Evolutionary conservation across 2,113 vertebrate species (phyloP).

Genomic region (Isichthys henryi): DNA sequence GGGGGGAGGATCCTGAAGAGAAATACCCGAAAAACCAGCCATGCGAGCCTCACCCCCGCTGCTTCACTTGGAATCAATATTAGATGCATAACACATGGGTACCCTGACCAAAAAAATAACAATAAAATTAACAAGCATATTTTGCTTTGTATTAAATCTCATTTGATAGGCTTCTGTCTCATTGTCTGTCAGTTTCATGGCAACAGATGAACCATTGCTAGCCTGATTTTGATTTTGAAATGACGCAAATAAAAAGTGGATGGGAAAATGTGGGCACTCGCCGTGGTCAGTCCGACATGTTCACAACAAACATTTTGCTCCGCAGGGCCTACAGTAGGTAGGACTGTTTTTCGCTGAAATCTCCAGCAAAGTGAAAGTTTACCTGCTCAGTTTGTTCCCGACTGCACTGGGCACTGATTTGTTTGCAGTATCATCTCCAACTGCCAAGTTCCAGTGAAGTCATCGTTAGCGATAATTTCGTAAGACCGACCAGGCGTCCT

Average conservation of each 20-base stretch:
- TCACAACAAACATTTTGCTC: background rate
- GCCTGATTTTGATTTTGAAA: background rate
- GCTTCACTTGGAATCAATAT: background rate
- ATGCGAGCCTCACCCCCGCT: background rate
- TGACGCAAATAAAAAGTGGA: background rate
- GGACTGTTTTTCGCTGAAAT: background rate
- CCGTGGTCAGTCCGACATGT: background rate
- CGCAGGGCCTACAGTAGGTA: too few species aligned
- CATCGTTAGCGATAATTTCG: background rate
- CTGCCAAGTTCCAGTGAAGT: background rate
- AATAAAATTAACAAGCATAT: background rate
- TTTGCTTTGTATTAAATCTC: background rate
- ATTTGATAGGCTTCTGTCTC: background rate
- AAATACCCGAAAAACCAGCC: conserved; percentile 3
- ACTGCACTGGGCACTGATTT: background rate
- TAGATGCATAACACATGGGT: background rate
- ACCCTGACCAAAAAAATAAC: background rate
- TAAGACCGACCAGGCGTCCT: background rate
- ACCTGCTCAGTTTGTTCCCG: background rate
- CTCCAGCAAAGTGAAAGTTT: background rate
- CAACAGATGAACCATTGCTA: background rate
- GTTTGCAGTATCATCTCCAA: too few species aligned
- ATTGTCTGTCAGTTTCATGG: too few species aligned
- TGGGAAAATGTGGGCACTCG: background rate
- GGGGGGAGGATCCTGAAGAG: background rate